phyloP scores from a whole-genome alignment of 2,113 vertebrate species.

The Pantherophis guttatus region DNA sequence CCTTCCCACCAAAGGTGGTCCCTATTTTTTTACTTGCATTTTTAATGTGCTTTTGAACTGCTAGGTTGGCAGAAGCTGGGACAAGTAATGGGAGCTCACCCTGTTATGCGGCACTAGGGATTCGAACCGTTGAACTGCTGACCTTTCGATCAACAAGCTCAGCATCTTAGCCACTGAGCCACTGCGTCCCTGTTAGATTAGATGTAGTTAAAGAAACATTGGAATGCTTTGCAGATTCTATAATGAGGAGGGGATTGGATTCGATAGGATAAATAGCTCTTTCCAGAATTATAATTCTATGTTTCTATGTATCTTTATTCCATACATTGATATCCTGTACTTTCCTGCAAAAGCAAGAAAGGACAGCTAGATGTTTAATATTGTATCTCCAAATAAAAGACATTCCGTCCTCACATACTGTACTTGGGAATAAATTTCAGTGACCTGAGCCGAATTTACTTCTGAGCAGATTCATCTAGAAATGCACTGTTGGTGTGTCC shows the following conservation, averaged over 20 bases:
- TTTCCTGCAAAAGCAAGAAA: neutral
- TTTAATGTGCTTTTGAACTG: no score
- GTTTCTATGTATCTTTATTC: neutral
- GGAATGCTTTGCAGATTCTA: neutral
- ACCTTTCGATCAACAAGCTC: no score
- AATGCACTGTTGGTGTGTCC: neutral
- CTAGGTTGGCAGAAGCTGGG: no score
- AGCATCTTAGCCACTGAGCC: no score
- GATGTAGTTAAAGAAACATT: neutral
- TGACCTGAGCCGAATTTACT: neutral
- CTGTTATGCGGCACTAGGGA: no score
- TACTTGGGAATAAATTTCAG: neutral
- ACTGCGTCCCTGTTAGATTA: neutral
- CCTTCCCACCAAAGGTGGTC: no score
- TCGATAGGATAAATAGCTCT: neutral
- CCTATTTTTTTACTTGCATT: no score
- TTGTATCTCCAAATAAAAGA: neutral
- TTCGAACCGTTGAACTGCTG: no score
- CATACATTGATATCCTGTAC: neutral
- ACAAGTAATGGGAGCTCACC: no score
- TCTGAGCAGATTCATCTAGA: neutral
- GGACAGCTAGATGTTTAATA: neutral
- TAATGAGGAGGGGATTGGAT: neutral
- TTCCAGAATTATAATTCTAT: neutral
- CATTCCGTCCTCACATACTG: neutral